Percentiles rank a stretch among this genome's conserved stretches.
Evolutionary conservation across 2,888 invertebrate species (phyloP).

Genomic region (Dynastes maya): DNA sequence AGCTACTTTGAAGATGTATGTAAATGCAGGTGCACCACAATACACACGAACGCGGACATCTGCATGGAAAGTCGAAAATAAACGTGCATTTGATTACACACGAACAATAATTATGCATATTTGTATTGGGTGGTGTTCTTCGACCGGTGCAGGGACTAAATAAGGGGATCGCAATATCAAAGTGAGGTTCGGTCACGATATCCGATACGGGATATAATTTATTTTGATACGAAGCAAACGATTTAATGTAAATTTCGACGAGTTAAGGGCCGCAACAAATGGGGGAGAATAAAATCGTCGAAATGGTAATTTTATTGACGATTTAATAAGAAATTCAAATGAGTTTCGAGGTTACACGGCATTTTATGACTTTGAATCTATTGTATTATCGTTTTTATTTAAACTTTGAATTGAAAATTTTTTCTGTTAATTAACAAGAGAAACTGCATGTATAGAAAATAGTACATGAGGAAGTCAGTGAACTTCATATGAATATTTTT

Average conservation of each 20-base stretch:
- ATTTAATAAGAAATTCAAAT: slow-evolving; percentile 33
- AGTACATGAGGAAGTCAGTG: too few relatives aligned
- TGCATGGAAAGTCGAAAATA: slow-evolving; percentile 22
- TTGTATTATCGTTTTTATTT: background rate
- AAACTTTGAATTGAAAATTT: slow-evolving; percentile 9
- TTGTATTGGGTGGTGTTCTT: slow-evolving; percentile 17
- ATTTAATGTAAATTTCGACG: slow-evolving; percentile 31
- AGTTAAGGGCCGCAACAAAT: slow-evolving; percentile 1
- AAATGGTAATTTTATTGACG: slow-evolving; percentile 32
- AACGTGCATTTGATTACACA: slow-evolving; percentile 43
- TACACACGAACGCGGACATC: background rate
- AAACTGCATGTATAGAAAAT: too few relatives aligned
- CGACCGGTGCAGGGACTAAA: slow-evolving; percentile 7
- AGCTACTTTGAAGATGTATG: background rate
- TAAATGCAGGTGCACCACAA: slow-evolving; percentile 15
- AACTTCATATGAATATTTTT: too few relatives aligned
- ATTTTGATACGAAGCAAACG: slow-evolving; percentile 28
- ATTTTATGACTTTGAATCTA: background rate
- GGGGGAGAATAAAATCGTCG: slow-evolving; percentile 10
- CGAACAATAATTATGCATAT: slow-evolving; percentile 45
- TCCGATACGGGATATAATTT: slow-evolving; percentile 35
- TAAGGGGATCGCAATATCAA: background rate
- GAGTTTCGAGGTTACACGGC: slow-evolving; percentile 2
- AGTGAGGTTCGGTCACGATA: slow-evolving; percentile 30
- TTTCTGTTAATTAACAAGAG: background rate